Evolutionary conservation across 2,888 invertebrate species (phyloP).

Genomic region (Pecten maximus): DNA sequence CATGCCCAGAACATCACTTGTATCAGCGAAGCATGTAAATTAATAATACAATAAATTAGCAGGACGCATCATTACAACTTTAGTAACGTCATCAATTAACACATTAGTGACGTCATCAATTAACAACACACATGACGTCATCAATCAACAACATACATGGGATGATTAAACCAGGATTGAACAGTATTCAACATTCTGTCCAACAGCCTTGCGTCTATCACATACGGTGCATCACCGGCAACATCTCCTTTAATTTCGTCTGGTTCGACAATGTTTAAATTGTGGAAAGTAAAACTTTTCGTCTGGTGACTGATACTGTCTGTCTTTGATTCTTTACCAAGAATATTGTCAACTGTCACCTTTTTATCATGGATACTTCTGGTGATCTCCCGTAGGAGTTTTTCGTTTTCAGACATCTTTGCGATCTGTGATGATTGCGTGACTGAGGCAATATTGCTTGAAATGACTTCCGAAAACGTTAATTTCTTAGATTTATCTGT

Average conservation of each 20-base stretch:
- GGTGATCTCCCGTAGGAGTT: neutral
- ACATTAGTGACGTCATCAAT: too few relatives aligned
- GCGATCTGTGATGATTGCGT: neutral
- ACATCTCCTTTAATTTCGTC: neutral
- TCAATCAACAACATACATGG: neutral
- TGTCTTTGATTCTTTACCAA: neutral
- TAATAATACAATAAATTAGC: too few relatives aligned
- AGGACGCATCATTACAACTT: neutral
- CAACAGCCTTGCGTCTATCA: neutral
- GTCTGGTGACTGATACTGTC: neutral
- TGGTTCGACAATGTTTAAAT: neutral
- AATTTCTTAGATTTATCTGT: neutral
- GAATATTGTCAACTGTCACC: neutral
- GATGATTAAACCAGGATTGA: neutral
- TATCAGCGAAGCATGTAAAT: too few relatives aligned
- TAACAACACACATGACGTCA: neutral
- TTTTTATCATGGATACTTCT: neutral
- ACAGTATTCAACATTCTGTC: neutral
- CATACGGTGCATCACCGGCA: neutral
- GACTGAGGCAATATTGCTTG: neutral
- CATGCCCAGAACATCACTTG: too few relatives aligned
- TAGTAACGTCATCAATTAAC: neutral
- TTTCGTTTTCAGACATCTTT: neutral
- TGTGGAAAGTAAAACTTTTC: neutral
- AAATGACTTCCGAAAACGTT: neutral